These are phyloP conservation scores for Drosophila anomelani DNA, from an alignment of 2,888 invertebrate species.

Conservation along the genomic window DNA sequence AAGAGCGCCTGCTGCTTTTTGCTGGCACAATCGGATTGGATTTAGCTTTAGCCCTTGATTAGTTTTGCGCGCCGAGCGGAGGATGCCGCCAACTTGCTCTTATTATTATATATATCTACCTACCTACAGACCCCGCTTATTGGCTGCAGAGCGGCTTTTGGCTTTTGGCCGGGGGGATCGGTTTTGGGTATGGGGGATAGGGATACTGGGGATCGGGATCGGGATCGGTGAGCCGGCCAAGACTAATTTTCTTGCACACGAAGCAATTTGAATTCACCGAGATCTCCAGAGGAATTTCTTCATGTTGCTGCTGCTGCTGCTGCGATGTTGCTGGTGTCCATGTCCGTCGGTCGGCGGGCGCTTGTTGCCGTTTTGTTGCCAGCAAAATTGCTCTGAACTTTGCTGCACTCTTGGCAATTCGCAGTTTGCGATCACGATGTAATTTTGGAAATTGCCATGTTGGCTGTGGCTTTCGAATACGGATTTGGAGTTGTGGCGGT, in stretches of 20 bases:
- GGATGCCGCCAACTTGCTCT: constrained; percentile 73
- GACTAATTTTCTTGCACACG: constrained; percentile 85
- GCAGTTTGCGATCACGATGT: constrained; percentile 83
- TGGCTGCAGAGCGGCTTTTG: constrained; percentile 48
- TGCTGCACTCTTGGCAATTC: constrained; percentile 79
- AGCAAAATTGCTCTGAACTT: constrained; percentile 83
- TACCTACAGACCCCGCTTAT: constrained; percentile 39
- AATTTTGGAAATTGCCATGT: constrained; percentile 83
- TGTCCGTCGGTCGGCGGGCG: constrained; percentile 58
- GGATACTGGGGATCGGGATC: constrained; percentile 49
- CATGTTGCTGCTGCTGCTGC: constrained; percentile 54
- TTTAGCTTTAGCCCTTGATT: constrained; percentile 84
- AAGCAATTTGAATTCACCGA: constrained; percentile 81
- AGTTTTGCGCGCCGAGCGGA: constrained; percentile 78
- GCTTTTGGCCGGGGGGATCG: constrained; percentile 55
- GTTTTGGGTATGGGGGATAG: constrained; percentile 5
- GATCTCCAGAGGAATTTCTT: constrained; percentile 68
- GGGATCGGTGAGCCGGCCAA: constrained; percentile 60
- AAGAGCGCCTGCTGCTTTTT: constrained; percentile 69
- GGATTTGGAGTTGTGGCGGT: constrained; percentile 28
- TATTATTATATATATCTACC: constrained; percentile 68
- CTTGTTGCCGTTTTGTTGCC: constrained; percentile 62
- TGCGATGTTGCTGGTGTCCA: constrained; percentile 51
- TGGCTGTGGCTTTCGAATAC: constrained; percentile 38
- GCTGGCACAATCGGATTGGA: constrained; percentile 80